These are phyloP conservation scores for Acomys russatus DNA, from an alignment of 2,797 vertebrate genomes.

Conservation along the genomic window DNA sequence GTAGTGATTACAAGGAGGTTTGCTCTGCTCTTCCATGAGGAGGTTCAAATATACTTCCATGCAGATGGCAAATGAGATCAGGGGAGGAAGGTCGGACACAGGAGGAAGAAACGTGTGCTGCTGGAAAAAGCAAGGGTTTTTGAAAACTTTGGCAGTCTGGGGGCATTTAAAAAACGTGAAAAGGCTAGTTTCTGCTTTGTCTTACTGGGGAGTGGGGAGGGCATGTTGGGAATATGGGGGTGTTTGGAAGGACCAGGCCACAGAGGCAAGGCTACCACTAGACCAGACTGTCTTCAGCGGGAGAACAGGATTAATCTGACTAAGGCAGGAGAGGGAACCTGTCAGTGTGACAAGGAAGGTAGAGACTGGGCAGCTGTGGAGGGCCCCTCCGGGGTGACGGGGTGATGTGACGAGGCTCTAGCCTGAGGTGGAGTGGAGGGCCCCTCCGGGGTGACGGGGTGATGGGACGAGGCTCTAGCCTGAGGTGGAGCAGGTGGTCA, in stretches of 20 bases:
- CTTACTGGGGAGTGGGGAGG: background rate
- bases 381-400: background rate
- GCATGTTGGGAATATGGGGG: background rate
- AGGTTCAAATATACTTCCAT: background rate
- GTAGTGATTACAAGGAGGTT: background rate
- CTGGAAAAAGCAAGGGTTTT: background rate
- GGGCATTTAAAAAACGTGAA: background rate
- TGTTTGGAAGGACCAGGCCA: background rate
- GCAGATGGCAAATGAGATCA: background rate
- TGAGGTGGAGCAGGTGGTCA: background rate
- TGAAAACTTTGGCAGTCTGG: conserved; percentile 6
- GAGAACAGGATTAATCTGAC: background rate
- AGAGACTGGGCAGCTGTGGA: background rate
- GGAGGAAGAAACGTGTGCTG: background rate
- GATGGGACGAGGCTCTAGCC: background rate
- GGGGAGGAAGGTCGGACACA: background rate
- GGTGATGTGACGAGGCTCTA: background rate
- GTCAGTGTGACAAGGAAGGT: background rate
- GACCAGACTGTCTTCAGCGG: background rate
- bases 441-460: background rate
- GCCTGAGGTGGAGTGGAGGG: background rate
- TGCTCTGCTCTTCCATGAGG: background rate
- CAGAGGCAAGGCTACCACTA: background rate
- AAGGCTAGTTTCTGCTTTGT: background rate
- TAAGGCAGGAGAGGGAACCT: background rate